A percentile compares a stretch with the other conserved stretches of the same genome.
phyloP scores from a whole-genome alignment of 2,888 invertebrate species.

The Dione juno region DNA sequence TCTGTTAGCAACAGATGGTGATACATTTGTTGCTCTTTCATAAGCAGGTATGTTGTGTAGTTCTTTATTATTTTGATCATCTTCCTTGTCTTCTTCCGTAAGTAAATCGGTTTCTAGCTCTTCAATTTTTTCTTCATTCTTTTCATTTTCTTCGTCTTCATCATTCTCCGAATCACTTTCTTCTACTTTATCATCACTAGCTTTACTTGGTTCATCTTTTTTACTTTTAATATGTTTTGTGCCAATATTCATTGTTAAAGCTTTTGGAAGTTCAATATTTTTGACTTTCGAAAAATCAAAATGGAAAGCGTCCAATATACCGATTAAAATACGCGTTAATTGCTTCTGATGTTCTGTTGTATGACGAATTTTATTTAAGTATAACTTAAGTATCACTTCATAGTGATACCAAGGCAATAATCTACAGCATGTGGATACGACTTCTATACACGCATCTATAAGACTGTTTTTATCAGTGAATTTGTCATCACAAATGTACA shows the following conservation, averaged over 20 bases:
- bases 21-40: conserved; percentile 82
- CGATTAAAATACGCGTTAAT: conserved; percentile 88
- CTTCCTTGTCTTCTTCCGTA: conserved; percentile 69
- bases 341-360: conserved; percentile 92
- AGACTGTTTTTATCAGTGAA: conserved; percentile 90
- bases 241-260: conserved; percentile 59
- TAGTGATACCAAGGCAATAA: conserved; percentile 96
- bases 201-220: conserved; percentile 39
- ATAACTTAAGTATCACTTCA: conserved; percentile 90
- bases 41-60: conserved; percentile 63
- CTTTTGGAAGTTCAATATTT: conserved; percentile 67
- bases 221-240: conserved; percentile 43
- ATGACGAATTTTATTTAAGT: conserved; percentile 89
- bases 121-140: conserved; percentile 49
- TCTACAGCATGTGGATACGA: conserved; percentile 89
- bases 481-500: conserved; percentile 90
- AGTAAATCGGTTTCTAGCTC: conserved; percentile 67
- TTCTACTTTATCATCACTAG: conserved; percentile 48
- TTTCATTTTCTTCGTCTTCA: conserved; percentile 50
- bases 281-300: conserved; percentile 90
- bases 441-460: conserved; percentile 93
- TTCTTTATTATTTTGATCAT: conserved; percentile 59
- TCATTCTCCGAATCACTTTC: conserved; percentile 40
- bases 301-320: conserved; percentile 95
- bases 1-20: conserved; percentile 88